These are phyloP conservation scores for Elanus axillaris DNA, from an alignment of 2,113 vertebrate species.

Conservation along the genomic window DNA sequence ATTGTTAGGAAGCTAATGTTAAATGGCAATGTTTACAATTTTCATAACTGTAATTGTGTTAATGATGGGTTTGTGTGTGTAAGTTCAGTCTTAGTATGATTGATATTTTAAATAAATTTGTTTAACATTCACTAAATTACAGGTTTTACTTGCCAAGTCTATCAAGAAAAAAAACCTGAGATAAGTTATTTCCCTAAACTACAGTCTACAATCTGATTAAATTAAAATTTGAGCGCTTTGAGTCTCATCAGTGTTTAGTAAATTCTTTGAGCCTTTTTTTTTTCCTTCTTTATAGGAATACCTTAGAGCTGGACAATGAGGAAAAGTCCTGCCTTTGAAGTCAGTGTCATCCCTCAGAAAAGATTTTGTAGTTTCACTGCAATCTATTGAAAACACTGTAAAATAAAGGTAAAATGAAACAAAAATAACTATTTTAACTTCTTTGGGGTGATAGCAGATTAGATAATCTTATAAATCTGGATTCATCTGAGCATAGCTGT, in stretches of 20 bases:
- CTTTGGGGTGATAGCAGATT: background rate
- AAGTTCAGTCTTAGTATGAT: background rate
- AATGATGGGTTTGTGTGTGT: background rate
- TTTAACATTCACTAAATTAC: background rate
- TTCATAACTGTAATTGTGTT: background rate
- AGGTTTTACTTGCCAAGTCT: background rate
- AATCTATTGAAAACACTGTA: background rate
- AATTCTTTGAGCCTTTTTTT: background rate
- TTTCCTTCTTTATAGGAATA: background rate
- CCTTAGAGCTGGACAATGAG: background rate
- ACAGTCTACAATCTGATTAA: background rate
- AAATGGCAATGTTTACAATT: background rate
- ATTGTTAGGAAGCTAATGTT: background rate
- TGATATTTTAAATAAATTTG: conserved; percentile 1
- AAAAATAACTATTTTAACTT: background rate
- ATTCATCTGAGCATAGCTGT: background rate
- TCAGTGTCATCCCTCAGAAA: background rate
- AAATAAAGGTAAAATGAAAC: background rate
- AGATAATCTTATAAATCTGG: background rate
- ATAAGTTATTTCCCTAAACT: background rate
- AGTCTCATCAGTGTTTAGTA: background rate
- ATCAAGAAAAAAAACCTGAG: background rate
- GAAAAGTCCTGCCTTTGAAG: background rate
- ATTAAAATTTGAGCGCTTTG: background rate
- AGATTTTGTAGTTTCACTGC: background rate